Evolutionary conservation across 2,888 invertebrate genomes (phyloP), one percentile per base, ranked within the genome.

Genomic region (Hedychridium roseum): DNA sequence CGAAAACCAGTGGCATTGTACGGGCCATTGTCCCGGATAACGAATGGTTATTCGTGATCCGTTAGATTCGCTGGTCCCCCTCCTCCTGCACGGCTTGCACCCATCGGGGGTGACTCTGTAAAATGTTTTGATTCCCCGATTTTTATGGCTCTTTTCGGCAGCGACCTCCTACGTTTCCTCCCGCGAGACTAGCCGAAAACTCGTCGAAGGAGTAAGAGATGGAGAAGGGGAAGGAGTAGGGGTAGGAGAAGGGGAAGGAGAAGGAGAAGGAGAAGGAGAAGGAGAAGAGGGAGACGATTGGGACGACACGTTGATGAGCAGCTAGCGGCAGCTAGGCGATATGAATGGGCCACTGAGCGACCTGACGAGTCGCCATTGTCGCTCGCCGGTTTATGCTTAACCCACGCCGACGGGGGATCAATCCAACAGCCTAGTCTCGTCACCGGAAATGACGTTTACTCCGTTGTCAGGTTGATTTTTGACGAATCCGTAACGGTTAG

Each of bases 1-100:
- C 60, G 57, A 62, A 66, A 65, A 64, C 64, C 68, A 63, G 66
- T 64, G 58, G 54, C 50, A 70, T 71, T 72, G 70, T 71, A 39
- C 47, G 46, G 27, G 11, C 63, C 53, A 71, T 71, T 71, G 69
- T 71, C 23, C 17, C 31, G 64, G 53, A 68, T 70, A 70, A 72
- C 70, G 70, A 70, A 71, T 70, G 71, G 67, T 61, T 60, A 58
- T 62, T 58, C 53, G 65, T 54, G 56, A 61, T 54, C 53, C 50
- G 42, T 14, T n/a, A n/a, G n/a, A n/a, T n/a, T n/a, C n/a, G 34
- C 30, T 43, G 39, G 12, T 18, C 16, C 14, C 30, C 17, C 35
- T n/a, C 17, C 32, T 18, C n/a, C 15, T 21, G 20, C 20, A 5
- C 34, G 16, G 27, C 14, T 51, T 43, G 31, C 43, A 39, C 44